Base-by-base conservation (phyloP, 2,888 invertebrate species). In the Parnassius glacialis region DNA sequence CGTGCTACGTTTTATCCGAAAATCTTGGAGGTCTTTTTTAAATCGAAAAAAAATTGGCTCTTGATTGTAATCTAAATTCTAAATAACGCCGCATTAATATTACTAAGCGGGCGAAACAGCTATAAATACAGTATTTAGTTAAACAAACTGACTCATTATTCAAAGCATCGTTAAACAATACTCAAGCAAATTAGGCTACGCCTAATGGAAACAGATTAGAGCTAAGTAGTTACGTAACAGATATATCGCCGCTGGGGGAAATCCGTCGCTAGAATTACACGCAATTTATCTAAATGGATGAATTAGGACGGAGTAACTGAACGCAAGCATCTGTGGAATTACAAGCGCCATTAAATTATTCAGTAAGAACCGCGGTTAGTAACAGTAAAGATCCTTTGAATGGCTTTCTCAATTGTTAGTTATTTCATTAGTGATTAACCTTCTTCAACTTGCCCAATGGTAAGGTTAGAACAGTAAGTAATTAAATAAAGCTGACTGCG, bases 201-300 rank as follows among this genome's bases (percentile, higher is more conserved):
- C 7, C 34, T 34, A 34, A 34, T 34, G 34, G 34, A 48, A 13
- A 48, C 47, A 48, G 47, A 48, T 48, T 48, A 48, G 9, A 48
- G 47, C 11, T 12, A 13, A 48, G n/a, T 9, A 9, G 47, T 13
- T 48, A 5, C 11, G 47, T 13, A 11, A 11, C 12, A n/a, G n/a
- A 48, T n/a, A 13, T 12, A 48, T 48, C n/a, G 13, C 47, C n/a
- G 11, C n/a, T 48, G 47, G n/a, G 20, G 13, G 41, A 9, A 10
- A 47, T 47, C 45, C 11, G 7, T 13, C 47, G n/a, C 56, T 56
- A 9, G 56, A 56, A 48, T 48, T 56, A 56, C 48, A 48, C 41
- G 13, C 25, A 47, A 48, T 56, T 56, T 56, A 56, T 56, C 56
- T 56, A 44, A 56, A 56, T 48, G 10, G 41, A 48, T 56, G 48